Evolutionary conservation across 2,888 invertebrate genomes (phyloP), one percentile per base, ranked within the genome.

Genomic region (Polyommatus iphigenia): DNA sequence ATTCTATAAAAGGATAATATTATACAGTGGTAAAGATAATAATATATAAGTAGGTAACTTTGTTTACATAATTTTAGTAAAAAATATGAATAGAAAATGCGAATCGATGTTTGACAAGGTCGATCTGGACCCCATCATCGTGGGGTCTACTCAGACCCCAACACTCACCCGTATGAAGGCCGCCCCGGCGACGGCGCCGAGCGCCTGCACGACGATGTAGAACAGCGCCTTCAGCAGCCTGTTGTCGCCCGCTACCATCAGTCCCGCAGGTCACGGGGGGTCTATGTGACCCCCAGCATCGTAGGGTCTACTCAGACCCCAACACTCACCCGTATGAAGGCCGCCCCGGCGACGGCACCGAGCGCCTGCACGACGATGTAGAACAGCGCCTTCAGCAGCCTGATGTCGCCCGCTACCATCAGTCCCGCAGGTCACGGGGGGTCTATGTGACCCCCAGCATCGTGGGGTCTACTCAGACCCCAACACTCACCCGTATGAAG

Each of bases 391-490:
- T 98, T 96, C 75, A 98, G 90, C 46, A 98, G 92, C 84, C 96
- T 96, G 83, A 98, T 96, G 90, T 98, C 97, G 76, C 98, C 97
- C 4, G 97, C 96, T 8, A 96, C 95, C 82, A 98, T 92, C 87
- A 98, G 95, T n/a, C 0, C 98, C 98, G 78, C 95, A 89, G 0
- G 98, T 98, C 59, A 99, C 97, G 0, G 99, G 0, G 99, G 99
- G 94, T 99, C 99, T 84, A 98, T 96, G 91, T 98, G 98, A 1
- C 97, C 98, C 7, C 98, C 98, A 71, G 1, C 10, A 10, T 41
- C 41, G 41, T 41, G 41, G 41, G 41, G 41, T 41, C 41, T 41
- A 41, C 41, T 41, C 3, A 77, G 5, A 4, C 15, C 29, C 15
- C 18, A 32, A 1, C 4, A 83, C 89, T 90, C 88, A 96, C 97